Base-by-base conservation (phyloP, 2,888 invertebrate species). In the Onthophagus sagittarius region DNA sequence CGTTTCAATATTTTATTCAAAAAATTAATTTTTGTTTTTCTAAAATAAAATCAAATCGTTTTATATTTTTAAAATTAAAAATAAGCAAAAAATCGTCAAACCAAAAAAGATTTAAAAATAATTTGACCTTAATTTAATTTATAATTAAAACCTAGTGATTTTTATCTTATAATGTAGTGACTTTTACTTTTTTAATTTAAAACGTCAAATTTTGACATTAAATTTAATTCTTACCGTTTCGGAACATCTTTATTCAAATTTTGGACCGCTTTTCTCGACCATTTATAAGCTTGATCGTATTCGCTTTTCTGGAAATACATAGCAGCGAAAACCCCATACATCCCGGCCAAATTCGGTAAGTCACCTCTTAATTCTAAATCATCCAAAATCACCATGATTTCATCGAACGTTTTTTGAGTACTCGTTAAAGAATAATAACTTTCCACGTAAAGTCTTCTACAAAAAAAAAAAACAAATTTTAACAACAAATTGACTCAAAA, bases 291-390 rank as follows among this genome's bases (percentile, higher is more conserved):
- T 88, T 90, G 86, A 84, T 92, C 91, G 86, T 95, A 97, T 88
- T 95, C 94, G 86, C 95, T 95, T 82, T 93, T 91, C 81, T 92
- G 91, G 86, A 94, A 96, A 87, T 91, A 92, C 81, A 95, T 88
- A 78, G 91, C 89, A 80, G 95, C 94, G 85, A 94, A 93, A 86
- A 95, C 94, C 78, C 93, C 91, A 85, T 93, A 95, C 63, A 95
- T 88, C 71, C 92, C 91, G 78, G 95, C 93, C 77, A 88, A 82
- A 81, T 88, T 89, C 33, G 88, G 86, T 9, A 82, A 75, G 14
- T 85, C 80, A 23, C 86, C 84, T n/a, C 84, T 81, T 70, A 82
- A 79, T 75, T 87, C 83, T 23, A 93, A 83, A 79, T 87, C 84
- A 63, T 86, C 83, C 69, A 91, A 85, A 9, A 89, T 85, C 67